A percentile compares a stretch with the other conserved stretches of the same genome.
These are phyloP conservation scores for Enteromius thamalakanensis DNA, from an alignment of 2,797 vertebrate species.

Conservation along the genomic window DNA sequence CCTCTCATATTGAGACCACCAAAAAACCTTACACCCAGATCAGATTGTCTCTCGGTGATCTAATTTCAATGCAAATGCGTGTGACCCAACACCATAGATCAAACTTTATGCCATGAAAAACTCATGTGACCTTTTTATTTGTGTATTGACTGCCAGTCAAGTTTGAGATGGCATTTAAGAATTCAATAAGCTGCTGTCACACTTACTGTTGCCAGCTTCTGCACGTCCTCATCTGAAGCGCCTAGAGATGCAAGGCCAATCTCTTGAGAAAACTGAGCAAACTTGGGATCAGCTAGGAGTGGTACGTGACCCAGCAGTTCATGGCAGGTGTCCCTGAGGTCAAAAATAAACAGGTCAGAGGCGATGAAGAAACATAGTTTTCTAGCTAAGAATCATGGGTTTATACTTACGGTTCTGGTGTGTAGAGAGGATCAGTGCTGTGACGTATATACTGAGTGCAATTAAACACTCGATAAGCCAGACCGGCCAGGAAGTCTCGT, in stretches of 20 bases:
- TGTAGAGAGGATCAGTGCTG: conserved; percentile 95
- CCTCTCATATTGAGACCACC: not conserved
- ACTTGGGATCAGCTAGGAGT: conserved; percentile 93
- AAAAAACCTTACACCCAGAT: not conserved
- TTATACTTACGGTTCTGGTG: conserved; percentile 94
- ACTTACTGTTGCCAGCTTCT: conserved; percentile 97
- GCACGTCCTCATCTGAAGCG: conserved; percentile 92
- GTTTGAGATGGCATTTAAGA: conserved; percentile 43
- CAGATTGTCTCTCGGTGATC: conserved; percentile 26
- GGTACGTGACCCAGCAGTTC: conserved; percentile 96
- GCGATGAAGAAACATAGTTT: not conserved
- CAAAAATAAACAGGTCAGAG: not conserved
- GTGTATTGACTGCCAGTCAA: conserved; percentile 34
- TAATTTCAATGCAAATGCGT: conserved; percentile 48
- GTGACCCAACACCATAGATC: conserved; percentile 39
- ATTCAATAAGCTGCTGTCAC: conserved; percentile 8
- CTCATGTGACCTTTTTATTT: conserved; percentile 48
- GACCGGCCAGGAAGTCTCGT: conserved; percentile 91
- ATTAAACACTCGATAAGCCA: conserved; percentile 95
- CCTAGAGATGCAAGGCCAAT: conserved; percentile 94
- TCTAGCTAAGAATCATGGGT: not conserved
- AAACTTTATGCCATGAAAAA: conserved; percentile 33
- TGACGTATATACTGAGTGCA: conserved; percentile 96
- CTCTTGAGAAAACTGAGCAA: conserved; percentile 97
- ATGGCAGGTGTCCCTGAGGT: conserved; percentile 91